Evolutionary conservation across 2,113 vertebrate species (phyloP).

Genomic region (Tragelaphus scriptus): DNA sequence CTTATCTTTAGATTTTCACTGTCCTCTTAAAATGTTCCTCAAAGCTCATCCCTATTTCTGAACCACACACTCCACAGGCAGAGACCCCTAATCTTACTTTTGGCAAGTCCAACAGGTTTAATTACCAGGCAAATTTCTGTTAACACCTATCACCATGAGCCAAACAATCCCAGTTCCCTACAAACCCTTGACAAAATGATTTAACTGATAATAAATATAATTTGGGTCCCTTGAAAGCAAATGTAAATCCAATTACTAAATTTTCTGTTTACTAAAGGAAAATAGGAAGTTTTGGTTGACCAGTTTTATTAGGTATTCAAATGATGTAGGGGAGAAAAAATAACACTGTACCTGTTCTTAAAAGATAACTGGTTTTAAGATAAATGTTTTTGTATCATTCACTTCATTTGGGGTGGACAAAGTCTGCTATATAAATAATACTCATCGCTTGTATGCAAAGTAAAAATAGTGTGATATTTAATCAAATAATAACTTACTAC

Average conservation of each 20-base stretch:
- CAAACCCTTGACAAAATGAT: background rate
- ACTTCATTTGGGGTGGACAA: background rate
- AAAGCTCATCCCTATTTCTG: background rate
- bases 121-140: background rate
- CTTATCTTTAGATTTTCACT: background rate
- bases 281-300: background rate
- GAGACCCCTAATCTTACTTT: background rate
- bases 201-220: conserved; percentile 1
- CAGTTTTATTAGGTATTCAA: background rate
- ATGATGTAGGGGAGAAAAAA: background rate
- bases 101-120: background rate
- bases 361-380: background rate
- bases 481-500: background rate
- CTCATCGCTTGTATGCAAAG: background rate
- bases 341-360: background rate
- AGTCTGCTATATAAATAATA: background rate
- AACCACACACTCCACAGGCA: background rate
- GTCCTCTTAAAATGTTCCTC: background rate
- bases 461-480: background rate
- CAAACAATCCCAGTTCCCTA: background rate
- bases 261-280: conserved; percentile 19
- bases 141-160: background rate
- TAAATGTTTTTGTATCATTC: background rate
- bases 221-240: background rate
- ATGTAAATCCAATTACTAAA: conserved; percentile 17